Conservation (phyloP, 2,113 vertebrate genomes). For the Podarcis cretensis region DNA sequence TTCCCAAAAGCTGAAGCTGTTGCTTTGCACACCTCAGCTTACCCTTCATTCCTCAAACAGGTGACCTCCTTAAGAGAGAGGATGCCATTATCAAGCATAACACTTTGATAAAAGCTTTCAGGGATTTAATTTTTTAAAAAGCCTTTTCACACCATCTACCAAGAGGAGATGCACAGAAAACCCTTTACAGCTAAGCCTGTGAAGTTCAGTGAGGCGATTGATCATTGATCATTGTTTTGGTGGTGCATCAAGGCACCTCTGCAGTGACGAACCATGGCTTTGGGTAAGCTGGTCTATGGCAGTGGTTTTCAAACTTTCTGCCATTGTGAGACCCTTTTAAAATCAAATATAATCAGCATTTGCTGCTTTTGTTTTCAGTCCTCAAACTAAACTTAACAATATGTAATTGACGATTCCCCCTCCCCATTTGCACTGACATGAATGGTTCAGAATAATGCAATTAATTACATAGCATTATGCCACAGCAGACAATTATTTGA, state of each 20-base stretch:
- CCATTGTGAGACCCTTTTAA: too few species aligned
- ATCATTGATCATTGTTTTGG: slow-evolving; percentile 37
- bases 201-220: slow-evolving; percentile 37
- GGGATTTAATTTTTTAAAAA: slow-evolving; percentile 8
- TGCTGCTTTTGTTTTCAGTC: too few species aligned
- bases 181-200: not conserved
- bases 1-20: not conserved
- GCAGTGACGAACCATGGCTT: not conserved
- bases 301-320: not conserved
- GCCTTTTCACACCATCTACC: slow-evolving; percentile 34
- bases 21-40: not conserved
- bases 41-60: not conserved
- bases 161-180: slow-evolving; percentile 43
- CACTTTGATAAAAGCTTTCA: slow-evolving; percentile 34
- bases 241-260: slow-evolving; percentile 43
- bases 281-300: not conserved
- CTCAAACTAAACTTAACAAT: too few species aligned
- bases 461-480: too few species aligned
- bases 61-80: not conserved
- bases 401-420: too few species aligned
- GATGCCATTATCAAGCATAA: not conserved
- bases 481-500: too few species aligned
- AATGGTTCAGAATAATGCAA: too few species aligned
- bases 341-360: too few species aligned
- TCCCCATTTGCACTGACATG: too few species aligned